These are phyloP conservation scores for Siniperca obscura DNA, from an alignment of 2,797 vertebrate genomes.

Conservation along the genomic window DNA sequence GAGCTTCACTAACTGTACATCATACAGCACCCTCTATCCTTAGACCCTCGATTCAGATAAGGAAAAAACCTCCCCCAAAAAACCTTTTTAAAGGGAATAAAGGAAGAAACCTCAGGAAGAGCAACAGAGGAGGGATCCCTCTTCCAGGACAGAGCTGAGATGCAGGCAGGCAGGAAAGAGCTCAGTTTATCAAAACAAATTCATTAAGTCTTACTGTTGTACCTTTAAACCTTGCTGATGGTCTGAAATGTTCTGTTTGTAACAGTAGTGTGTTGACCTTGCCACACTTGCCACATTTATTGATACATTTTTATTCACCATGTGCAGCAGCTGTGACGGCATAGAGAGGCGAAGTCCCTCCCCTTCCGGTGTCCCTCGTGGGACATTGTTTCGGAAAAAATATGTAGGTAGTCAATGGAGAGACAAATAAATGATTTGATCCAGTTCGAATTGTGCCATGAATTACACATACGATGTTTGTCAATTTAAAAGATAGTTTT, in stretches of 20 bases:
- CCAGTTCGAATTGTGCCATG: no score
- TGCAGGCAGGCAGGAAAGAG: neutral
- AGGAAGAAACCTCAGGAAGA: neutral
- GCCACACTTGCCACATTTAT: constrained; percentile 19
- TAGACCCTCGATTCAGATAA: neutral
- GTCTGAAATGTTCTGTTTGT: neutral
- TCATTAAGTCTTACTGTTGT: neutral
- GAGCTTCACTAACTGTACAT: constrained; percentile 3
- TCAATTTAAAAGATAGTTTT: no score
- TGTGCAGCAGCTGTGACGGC: constrained; percentile 30
- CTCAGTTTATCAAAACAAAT: neutral
- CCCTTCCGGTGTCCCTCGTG: no score
- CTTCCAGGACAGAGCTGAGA: neutral
- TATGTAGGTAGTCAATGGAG: no score
- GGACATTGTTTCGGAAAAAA: no score
- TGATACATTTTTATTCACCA: constrained; percentile 27
- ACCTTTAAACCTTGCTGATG: neutral
- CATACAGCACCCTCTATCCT: neutral
- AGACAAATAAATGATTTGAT: no score
- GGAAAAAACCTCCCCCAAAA: neutral
- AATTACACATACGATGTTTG: no score
- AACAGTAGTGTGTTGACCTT: constrained; percentile 24
- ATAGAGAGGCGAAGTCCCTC: neutral
- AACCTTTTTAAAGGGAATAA: neutral
- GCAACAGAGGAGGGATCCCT: neutral